Base-by-base conservation (phyloP, 2,113 vertebrate species). In the Takifugu bimaculatus region DNA sequence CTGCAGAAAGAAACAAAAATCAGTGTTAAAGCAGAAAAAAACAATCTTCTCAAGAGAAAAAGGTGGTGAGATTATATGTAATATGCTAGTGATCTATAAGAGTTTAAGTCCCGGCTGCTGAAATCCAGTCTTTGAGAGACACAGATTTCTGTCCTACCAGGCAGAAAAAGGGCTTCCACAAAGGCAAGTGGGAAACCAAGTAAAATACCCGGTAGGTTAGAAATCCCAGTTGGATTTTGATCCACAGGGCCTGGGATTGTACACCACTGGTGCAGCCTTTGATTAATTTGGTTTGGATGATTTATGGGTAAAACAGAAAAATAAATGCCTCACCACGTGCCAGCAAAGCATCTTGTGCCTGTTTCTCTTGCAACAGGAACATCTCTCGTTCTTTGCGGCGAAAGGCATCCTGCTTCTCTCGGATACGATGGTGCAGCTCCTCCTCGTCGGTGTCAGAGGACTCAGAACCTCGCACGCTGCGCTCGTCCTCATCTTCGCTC, bases 381-480 rank as follows among this genome's bases (percentile, higher is more conserved):
- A 93, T 89, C 85, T 98, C 96, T 84, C 92, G 93, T 81, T 99
- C 97, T 88, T 98, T 98, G 77, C 95, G 93, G 78, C 94, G 94
- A 89, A 98, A 99, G 0, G 97, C 96, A 69, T 99, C 97, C 87
- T 96, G 95, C 90, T 99, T 99, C 93, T 98, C 94, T 61, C 94
- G 93, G 88, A 98, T 99, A 80, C 97, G 93, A 75, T 96, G 94
- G 52, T 88, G 93, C 54, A 99, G 87, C 89, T 97, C 96, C 87
- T 99, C 97, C 71, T 99, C 97, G 54, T 98, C 97, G 6, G 97
- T 99, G 86, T 99, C 97, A 13, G 97, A 99, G 32, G 96, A 97
- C 61, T 99, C 97, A 48, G 97, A 98, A 65, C 92, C 95, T 89
- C 92, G 92, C 65, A 91, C 88, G 35, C 94, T 98, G 79, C 86